Evolutionary conservation across 2,888 invertebrate genomes (phyloP).

Genomic region (Fissipunctia ypsillon): DNA sequence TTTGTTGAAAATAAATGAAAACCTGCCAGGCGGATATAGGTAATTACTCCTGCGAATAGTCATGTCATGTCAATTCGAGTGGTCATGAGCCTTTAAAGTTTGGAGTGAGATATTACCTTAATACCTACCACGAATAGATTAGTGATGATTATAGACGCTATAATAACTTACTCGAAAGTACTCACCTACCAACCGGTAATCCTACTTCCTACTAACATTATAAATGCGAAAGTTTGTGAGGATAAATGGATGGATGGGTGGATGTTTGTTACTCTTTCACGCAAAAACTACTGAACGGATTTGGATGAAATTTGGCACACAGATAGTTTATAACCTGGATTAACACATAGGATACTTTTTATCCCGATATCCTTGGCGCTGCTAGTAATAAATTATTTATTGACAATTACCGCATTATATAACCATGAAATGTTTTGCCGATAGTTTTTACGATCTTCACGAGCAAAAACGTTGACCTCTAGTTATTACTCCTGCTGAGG

Average conservation of each 20-base stretch:
- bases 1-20: neutral
- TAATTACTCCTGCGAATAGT: too few species aligned
- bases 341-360: too few species aligned
- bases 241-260: too few species aligned
- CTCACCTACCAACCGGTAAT: neutral
- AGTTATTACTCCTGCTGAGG: constrained; percentile 12
- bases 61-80: too few species aligned
- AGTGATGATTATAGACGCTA: neutral
- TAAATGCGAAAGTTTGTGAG: too few species aligned
- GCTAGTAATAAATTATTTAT: constrained; percentile 49
- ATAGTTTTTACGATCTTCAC: constrained; percentile 41
- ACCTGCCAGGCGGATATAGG: too few species aligned
- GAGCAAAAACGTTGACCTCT: constrained; percentile 50
- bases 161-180: constrained; percentile 37
- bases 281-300: too few species aligned
- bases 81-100: neutral
- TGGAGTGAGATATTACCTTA: neutral
- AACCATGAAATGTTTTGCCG: constrained; percentile 56
- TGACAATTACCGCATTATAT: constrained; percentile 39
- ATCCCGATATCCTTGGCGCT: too few species aligned
- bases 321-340: too few species aligned
- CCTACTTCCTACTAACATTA: too few species aligned
- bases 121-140: neutral
- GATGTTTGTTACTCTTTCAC: too few species aligned
- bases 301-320: too few species aligned